Evolutionary conservation across 2,888 invertebrate genomes (phyloP).

Genomic region (Synergus itoensis): DNA sequence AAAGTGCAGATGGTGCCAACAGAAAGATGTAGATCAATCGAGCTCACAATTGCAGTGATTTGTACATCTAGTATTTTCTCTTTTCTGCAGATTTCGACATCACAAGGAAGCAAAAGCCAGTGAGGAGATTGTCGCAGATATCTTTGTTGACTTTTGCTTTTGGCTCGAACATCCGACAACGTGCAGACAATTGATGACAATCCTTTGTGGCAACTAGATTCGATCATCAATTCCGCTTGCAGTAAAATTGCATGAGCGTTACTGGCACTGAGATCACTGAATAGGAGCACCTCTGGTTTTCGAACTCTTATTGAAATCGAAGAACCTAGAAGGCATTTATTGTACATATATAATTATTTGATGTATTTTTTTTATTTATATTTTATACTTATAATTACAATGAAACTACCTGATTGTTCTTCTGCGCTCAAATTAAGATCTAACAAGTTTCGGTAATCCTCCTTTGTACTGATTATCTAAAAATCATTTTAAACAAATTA

Average conservation of each 20-base stretch:
- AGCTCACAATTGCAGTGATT: constrained; percentile 83
- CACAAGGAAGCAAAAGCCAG: constrained; percentile 83
- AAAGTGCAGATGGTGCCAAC: constrained; percentile 87
- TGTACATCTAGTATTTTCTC: constrained; percentile 83
- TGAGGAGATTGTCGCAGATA: constrained; percentile 80
- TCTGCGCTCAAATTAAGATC: constrained; percentile 68
- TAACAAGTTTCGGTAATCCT: constrained; percentile 56
- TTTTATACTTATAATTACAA: neutral
- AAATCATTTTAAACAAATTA: neutral
- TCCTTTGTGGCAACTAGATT: constrained; percentile 84
- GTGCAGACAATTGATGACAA: constrained; percentile 83
- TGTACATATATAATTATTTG: neutral
- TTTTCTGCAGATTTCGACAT: constrained; percentile 84
- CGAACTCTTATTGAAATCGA: constrained; percentile 86
- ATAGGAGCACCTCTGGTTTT: constrained; percentile 88
- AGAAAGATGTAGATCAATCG: constrained; percentile 86
- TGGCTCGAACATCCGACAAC: constrained; percentile 82
- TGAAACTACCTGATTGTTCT: constrained; percentile 76
- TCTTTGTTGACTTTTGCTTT: constrained; percentile 82
- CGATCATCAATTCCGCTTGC: constrained; percentile 84
- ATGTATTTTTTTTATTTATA: neutral
- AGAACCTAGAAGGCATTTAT: constrained; percentile 77
- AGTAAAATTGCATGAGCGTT: constrained; percentile 84
- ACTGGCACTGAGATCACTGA: constrained; percentile 83
- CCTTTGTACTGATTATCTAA: constrained; percentile 51